Percentiles rank a stretch among this genome's conserved stretches.
Conservation (phyloP, 2,113 vertebrate species). For the Glaucomys volans region DNA sequence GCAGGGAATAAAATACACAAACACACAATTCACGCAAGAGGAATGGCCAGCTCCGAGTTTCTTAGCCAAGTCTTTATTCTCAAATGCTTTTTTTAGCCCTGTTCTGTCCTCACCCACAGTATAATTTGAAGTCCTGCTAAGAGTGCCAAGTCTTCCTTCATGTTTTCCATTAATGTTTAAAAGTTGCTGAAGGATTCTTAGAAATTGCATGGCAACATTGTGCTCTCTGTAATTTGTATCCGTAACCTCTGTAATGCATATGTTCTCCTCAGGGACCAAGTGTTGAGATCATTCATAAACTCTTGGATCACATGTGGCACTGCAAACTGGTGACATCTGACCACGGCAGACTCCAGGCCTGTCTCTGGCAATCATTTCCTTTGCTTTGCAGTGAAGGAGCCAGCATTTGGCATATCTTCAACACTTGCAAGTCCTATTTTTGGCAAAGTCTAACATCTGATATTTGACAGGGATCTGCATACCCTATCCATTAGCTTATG, state of each 20-base stretch:
- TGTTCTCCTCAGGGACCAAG: slow-evolving; percentile 39
- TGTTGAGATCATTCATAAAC: slow-evolving; percentile 66
- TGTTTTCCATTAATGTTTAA: slow-evolving; percentile 52
- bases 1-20: slow-evolving; percentile 66
- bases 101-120: slow-evolving; percentile 68
- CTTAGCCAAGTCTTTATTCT: slow-evolving; percentile 74
- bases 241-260: slow-evolving; percentile 72
- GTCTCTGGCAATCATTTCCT: slow-evolving; percentile 55
- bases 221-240: background rate
- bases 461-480: slow-evolving; percentile 71
- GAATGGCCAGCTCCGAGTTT: slow-evolving; percentile 34
- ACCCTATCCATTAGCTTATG: background rate
- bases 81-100: slow-evolving; percentile 58
- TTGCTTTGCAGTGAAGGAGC: background rate
- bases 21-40: slow-evolving; percentile 54
- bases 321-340: slow-evolving; percentile 69
- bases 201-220: slow-evolving; percentile 10
- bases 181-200: slow-evolving; percentile 53
- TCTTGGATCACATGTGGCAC: slow-evolving; percentile 34
- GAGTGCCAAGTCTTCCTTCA: slow-evolving; percentile 62
- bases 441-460: slow-evolving; percentile 57
- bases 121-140: slow-evolving; percentile 71
- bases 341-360: slow-evolving; percentile 52
- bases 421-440: slow-evolving; percentile 55
- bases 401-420: slow-evolving; percentile 57